These are phyloP conservation scores for Adelphocoris suturalis DNA, from an alignment of 2,888 invertebrate species.

Conservation along the genomic window DNA sequence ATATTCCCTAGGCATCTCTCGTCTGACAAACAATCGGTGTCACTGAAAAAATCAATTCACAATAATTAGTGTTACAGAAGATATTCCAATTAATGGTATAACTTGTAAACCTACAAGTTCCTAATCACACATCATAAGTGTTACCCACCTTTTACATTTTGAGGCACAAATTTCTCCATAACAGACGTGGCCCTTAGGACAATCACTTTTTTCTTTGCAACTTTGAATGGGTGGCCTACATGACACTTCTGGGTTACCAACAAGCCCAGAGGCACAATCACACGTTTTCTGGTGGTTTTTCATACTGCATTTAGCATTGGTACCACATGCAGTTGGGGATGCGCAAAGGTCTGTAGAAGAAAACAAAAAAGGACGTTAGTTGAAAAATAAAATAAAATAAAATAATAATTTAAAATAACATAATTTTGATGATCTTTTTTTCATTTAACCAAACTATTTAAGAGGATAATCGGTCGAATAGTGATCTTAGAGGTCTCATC, in stretches of 20 bases:
- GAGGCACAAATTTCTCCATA: constrained; percentile 89
- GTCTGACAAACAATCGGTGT: constrained; percentile 89
- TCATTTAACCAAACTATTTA: too few species aligned
- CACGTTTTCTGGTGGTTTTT: constrained; percentile 87
- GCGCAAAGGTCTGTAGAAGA: constrained; percentile 83
- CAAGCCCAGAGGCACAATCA: constrained; percentile 85
- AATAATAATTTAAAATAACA: too few species aligned
- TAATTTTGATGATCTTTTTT: too few species aligned
- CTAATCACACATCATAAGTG: not conserved
- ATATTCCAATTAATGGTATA: too few species aligned
- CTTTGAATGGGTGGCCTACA: constrained; percentile 85
- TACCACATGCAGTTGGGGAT: constrained; percentile 89
- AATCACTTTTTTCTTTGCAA: constrained; percentile 85
- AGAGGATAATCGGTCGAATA: too few species aligned
- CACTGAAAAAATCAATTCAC: constrained; percentile 80
- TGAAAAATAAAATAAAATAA: not conserved
- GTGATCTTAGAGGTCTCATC: too few species aligned
- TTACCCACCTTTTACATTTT: constrained; percentile 85
- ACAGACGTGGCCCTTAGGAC: constrained; percentile 86
- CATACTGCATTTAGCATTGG: constrained; percentile 87
- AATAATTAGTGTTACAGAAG: not conserved
- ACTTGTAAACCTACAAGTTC: not conserved
- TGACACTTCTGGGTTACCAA: constrained; percentile 87
- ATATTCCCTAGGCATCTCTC: constrained; percentile 91
- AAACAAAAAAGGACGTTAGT: not conserved